Evolutionary conservation across 2,797 vertebrate genomes (phyloP).

Genomic region (Gallinago solitaria): DNA sequence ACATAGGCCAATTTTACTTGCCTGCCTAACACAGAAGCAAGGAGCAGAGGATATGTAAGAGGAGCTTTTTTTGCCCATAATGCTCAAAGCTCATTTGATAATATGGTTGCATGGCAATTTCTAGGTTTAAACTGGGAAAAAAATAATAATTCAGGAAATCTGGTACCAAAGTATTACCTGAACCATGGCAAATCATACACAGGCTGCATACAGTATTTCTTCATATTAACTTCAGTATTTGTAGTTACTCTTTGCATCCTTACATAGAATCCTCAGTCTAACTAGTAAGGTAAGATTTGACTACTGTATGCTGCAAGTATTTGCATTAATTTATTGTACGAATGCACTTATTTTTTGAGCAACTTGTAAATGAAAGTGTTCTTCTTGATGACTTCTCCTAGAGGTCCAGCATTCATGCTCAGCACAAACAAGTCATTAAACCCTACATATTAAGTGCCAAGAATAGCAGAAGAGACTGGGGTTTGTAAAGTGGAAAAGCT

Average conservation of each 20-base stretch:
- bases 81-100: not conserved
- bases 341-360: not conserved
- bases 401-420: not conserved
- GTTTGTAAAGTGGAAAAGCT: not conserved
- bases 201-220: not conserved
- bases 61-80: not conserved
- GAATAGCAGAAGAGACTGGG: not conserved
- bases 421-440: not conserved
- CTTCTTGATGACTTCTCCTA: not conserved
- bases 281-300: not conserved
- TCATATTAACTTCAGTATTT: not conserved
- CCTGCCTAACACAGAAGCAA: slow-evolving; percentile 76
- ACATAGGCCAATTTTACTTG: slow-evolving; percentile 90
- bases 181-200: not conserved
- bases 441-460: not conserved
- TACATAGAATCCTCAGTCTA: not conserved
- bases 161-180: not conserved
- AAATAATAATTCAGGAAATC: not conserved
- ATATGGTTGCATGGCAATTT: not conserved
- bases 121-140: not conserved
- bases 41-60: not conserved
- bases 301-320: not conserved
- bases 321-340: not conserved
- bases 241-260: not conserved
- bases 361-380: not conserved